Percentiles rank a stretch among this genome's conserved stretches.
Conservation (phyloP, 1,140 invertebrate genomes). For the Notospermus geniculatus region DNA sequence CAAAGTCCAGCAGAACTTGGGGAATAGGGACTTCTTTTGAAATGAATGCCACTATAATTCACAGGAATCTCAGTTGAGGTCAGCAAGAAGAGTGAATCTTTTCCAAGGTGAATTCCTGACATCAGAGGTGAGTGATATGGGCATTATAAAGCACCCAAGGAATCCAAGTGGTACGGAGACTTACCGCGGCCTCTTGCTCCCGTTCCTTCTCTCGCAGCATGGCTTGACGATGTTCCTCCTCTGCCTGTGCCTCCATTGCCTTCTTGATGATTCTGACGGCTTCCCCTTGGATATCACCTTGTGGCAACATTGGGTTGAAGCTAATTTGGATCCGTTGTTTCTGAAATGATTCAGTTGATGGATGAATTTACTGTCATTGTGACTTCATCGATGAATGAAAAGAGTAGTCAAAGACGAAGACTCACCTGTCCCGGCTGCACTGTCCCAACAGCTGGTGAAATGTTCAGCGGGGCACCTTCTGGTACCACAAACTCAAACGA, state of each 20-base stretch:
- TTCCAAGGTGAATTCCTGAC: too few species aligned
- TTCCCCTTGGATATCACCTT: constrained; percentile 38
- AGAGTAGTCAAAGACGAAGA: too few species aligned
- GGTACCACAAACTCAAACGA: constrained; percentile 56
- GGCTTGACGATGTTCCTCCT: constrained; percentile 40
- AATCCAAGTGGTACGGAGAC: background rate
- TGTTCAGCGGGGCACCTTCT: constrained; percentile 43
- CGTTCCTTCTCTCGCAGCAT: constrained; percentile 29
- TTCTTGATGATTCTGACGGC: constrained; percentile 40
- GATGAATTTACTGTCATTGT: too few species aligned
- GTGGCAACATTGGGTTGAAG: constrained; percentile 39
- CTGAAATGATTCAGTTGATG: too few species aligned
- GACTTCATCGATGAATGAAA: too few species aligned
- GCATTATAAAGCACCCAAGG: too few species aligned
- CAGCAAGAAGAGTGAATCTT: too few species aligned
- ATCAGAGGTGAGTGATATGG: too few species aligned
- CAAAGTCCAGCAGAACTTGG: too few species aligned
- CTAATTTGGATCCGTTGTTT: constrained; percentile 40
- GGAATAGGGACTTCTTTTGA: too few species aligned
- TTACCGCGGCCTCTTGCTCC: constrained; percentile 37
- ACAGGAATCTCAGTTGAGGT: too few species aligned
- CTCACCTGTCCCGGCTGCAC: constrained; percentile 50
- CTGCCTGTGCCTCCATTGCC: constrained; percentile 33
- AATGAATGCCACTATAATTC: too few species aligned
- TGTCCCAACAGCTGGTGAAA: constrained; percentile 55